Evolutionary conservation across 2,113 vertebrate species (phyloP).

Genomic region (Myanophis thanlyinensis): DNA sequence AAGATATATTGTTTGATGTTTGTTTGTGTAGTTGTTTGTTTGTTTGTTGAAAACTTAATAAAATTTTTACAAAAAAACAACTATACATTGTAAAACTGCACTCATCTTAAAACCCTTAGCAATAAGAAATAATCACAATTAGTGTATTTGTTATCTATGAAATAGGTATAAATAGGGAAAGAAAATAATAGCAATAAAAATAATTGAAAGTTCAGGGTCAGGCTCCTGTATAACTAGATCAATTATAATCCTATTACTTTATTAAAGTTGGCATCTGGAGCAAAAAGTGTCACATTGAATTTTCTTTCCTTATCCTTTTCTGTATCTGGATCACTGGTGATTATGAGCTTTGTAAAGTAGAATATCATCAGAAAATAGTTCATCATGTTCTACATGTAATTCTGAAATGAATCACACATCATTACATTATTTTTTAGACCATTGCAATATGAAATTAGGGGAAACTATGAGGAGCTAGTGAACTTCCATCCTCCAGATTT

Average conservation of each 20-base stretch:
- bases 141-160: not conserved
- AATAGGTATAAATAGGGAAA: not conserved
- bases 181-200: not conserved
- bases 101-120: not conserved
- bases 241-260: not conserved
- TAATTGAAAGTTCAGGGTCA: not conserved
- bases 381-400: not conserved
- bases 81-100: not conserved
- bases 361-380: not conserved
- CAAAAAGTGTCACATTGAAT: not conserved
- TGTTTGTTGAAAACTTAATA: too few species aligned
- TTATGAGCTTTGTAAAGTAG: not conserved
- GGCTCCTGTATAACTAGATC: not conserved
- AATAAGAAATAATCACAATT: not conserved
- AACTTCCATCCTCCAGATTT: not conserved
- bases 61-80: too few species aligned
- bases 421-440: not conserved
- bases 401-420: not conserved
- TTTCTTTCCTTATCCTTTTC: not conserved
- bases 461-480: not conserved
- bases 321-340: not conserved
- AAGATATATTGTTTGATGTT: too few species aligned
- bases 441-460: not conserved
- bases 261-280: not conserved
- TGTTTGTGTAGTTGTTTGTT: too few species aligned